These are phyloP conservation scores for Adoxophyes honmai DNA, from an alignment of 1,140 invertebrate species.

Conservation along the genomic window DNA sequence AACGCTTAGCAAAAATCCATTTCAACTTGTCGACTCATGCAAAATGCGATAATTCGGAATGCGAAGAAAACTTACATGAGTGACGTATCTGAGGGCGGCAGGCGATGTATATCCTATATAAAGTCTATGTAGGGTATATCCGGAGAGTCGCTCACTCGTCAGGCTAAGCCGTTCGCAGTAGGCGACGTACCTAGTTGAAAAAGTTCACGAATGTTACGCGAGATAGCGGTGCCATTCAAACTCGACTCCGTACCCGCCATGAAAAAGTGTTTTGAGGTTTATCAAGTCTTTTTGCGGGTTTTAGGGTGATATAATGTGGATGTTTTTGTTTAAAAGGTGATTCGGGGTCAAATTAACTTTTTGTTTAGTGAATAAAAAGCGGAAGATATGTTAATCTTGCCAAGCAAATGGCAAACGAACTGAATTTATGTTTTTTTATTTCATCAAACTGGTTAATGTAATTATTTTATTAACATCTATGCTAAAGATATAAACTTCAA, in stretches of 20 bases:
- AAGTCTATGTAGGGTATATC: conserved; percentile 9
- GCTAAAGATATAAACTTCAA: no score
- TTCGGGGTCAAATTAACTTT: no score
- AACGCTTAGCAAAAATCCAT: conserved; percentile 13
- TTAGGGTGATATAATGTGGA: no score
- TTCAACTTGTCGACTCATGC: conserved; percentile 14
- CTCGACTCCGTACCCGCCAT: neutral
- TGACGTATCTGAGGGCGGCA: conserved; percentile 22
- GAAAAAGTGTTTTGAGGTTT: conserved; percentile 3
- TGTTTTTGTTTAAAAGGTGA: no score
- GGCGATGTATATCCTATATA: conserved; percentile 14
- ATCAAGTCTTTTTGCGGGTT: neutral
- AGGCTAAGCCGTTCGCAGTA: neutral
- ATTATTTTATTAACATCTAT: no score
- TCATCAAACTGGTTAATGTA: no score
- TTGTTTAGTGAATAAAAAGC: no score
- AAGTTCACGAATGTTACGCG: conserved; percentile 11
- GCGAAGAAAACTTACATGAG: conserved; percentile 19
- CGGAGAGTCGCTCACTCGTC: conserved; percentile 3
- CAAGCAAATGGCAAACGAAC: no score
- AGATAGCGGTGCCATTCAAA: conserved; percentile 10
- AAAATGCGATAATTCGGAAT: conserved; percentile 14
- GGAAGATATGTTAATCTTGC: no score
- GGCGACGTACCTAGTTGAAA: neutral
- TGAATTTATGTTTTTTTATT: no score